Base-by-base conservation (phyloP, 2,888 invertebrate species). In the Bombylius major region DNA sequence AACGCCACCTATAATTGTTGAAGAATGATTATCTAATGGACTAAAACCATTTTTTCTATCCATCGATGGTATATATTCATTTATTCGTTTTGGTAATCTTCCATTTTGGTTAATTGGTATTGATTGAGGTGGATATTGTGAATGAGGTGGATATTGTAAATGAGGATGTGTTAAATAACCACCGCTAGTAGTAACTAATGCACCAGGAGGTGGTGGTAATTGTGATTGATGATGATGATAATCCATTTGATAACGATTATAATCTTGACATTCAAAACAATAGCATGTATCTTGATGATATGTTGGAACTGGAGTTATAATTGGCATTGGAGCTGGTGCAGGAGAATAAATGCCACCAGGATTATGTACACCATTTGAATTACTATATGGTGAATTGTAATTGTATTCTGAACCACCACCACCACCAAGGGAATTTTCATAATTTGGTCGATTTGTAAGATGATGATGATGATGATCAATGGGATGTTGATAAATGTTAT, bases 251-350 rank as follows among this genome's bases (percentile, higher is more conserved):
- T 65, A 69, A 59, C 61, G 64, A 44, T 65, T 65, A 62, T 66
- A 67, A 49, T 72, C 70, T 61, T 73, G 73, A 56, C 73, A 73
- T 42, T 74, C 73, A 56, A 70, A 73, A 55, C 73, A 74, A 58
- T 68, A 73, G 59, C 73, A 74, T 32, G 69, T 68, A 33, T 74
- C 74, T 55, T 73, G 71, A 58, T 73, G 73, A 56, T 65, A 65
- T 11, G 65, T 65, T 47, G 65, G 65, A 23, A 65, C 62, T 23
- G 65, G 65, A 48, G 62, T 62, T 61, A 63, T 63, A 13, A 65
- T 63, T 31, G 63, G 60, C 56, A 63, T 59, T 9, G 62, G 60
- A 11, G 60, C 58, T 33, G 59, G 62, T 9, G 51, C 44, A 39
- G 63, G 64, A 11, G 64, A 62, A 56, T 64, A 64, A n/a, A 63